Percentiles rank a stretch among this genome's conserved stretches.
These are phyloP conservation scores for Allygus modestus DNA, from an alignment of 2,888 invertebrate species.

Conservation along the genomic window DNA sequence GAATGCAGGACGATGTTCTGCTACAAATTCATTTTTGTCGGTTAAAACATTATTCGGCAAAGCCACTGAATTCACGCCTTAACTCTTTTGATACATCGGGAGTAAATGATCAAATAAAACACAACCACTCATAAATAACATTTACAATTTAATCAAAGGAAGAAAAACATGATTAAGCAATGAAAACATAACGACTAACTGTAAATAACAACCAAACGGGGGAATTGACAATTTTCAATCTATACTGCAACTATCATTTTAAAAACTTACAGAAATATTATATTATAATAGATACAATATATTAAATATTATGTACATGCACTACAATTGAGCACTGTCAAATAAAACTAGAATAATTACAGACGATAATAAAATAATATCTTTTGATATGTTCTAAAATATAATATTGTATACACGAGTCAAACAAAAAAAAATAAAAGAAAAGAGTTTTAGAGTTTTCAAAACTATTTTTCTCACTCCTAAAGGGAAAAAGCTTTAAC, in stretches of 20 bases:
- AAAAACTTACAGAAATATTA: slow-evolving; percentile 22
- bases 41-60: no score
- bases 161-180: slow-evolving; percentile 33
- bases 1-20: no score
- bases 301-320: slow-evolving; percentile 52
- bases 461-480: neutral
- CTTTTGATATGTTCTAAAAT: slow-evolving; percentile 47
- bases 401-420: neutral
- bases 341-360: slow-evolving; percentile 26
- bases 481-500: neutral
- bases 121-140: neutral
- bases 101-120: neutral
- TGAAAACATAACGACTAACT: slow-evolving; percentile 32
- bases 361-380: slow-evolving; percentile 19
- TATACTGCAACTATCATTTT: neutral
- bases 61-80: no score
- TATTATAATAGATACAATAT: slow-evolving; percentile 46
- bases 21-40: no score
- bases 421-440: neutral
- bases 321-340: slow-evolving; percentile 47
- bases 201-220: slow-evolving; percentile 30
- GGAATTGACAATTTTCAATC: slow-evolving; percentile 15
- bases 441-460: slow-evolving; percentile 19
- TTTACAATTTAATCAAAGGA: slow-evolving; percentile 20
- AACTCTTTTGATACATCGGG: no score